Percentiles rank a stretch among this genome's conserved stretches.
Evolutionary conservation across 2,113 vertebrate species (phyloP).

Genomic region (Aldabrachelys gigantea): DNA sequence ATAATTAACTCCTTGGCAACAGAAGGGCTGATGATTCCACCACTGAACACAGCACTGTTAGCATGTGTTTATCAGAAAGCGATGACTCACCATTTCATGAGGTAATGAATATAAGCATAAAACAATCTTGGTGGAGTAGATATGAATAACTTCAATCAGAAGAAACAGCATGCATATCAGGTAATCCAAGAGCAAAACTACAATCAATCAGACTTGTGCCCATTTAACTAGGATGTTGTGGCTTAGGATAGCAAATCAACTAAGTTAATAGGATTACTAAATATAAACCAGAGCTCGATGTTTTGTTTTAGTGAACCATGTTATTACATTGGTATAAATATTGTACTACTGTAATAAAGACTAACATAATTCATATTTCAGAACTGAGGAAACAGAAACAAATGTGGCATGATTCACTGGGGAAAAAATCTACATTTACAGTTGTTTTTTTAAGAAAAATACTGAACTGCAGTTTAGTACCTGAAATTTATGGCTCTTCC

Average conservation of each 20-base stretch:
- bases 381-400: slow-evolving; percentile 47
- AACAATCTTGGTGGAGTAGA: slow-evolving; percentile 9
- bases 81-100: background rate
- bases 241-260: background rate
- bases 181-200: background rate
- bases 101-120: background rate
- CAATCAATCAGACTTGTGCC: background rate
- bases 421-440: background rate
- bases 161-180: background rate
- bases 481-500: background rate
- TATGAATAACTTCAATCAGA: background rate
- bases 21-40: background rate
- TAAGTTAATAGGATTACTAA: slow-evolving; percentile 12
- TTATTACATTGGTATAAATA: slow-evolving; percentile 45
- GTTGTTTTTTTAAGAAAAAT: slow-evolving; percentile 6
- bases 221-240: background rate
- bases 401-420: background rate
- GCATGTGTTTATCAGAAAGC: background rate
- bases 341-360: slow-evolving; percentile 28
- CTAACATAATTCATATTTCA: slow-evolving; percentile 31
- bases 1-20: background rate
- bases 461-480: slow-evolving; percentile 4
- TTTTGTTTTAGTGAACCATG: slow-evolving; percentile 1
- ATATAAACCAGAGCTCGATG: slow-evolving; percentile 23
- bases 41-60: background rate